Base-by-base conservation (phyloP, 2,888 invertebrate genomes). In the Trichopoda pennipes region DNA sequence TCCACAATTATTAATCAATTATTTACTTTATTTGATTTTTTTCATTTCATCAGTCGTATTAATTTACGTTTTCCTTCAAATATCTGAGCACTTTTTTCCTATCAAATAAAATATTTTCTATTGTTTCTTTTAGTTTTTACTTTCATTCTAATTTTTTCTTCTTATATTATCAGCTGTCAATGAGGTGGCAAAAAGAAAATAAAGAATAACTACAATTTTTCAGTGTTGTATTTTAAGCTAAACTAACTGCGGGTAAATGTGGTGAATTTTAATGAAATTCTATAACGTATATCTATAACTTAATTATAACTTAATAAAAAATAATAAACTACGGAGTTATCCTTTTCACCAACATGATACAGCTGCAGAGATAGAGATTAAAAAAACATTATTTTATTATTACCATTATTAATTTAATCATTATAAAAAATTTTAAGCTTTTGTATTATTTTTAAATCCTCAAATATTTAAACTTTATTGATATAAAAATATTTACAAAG, bases 31-130 rank as follows among this genome's bases (percentile, higher is more conserved):
- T 66, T 70, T 42, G 28, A 14, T 35, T 73, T 58, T 70, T 69
- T 12, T 14, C 60, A 72, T 28, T 66, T 60, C 12, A 44, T 23
- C 61, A 60, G 51, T 77, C 55, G 42, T 63, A 61, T 69, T 73
- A 73, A 56, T 73, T 77, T 69, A 68, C 73, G 73, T 74, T 73
- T 79, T 79, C 61, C 61, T 74, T 73, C 68, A 72, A 81, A 81
- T 55, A 70, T 77, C 51, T 56, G 73, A 63, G 53, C 51, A 73
- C 73, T 82, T 82, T 78, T 72, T 78, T 58, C 74, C 74, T 58
- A 53, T 63, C 74, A 74, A 72, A 81, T 78, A 78, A 81, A 81
- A 81, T 74, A 23, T 76, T 77, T 76, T 73, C 72, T 80, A 76
- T 76, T 73, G 44, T 81, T 77, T 72, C 80, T 70, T 70, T 80